Conservation (phyloP, 2,113 vertebrate species). For the Pangasianodon gigas region DNA sequence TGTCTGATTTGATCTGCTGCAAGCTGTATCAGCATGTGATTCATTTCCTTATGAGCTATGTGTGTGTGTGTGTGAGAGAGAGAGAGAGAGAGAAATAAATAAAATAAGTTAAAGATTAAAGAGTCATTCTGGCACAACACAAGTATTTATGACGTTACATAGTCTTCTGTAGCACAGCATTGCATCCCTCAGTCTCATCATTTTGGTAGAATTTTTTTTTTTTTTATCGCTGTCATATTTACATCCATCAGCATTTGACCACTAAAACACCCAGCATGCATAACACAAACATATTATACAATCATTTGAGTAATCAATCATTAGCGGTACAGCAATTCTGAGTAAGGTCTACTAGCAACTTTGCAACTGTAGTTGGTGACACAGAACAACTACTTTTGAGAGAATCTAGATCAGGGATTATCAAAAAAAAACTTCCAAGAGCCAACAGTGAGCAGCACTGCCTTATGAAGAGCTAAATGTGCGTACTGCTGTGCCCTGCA, state of each 20-base stretch:
- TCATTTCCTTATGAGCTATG: not conserved
- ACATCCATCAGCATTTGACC: no score
- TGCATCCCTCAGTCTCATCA: not conserved
- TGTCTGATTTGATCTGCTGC: constrained; percentile 28
- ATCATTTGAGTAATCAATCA: not conserved
- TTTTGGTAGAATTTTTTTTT: no score
- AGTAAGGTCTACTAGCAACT: not conserved
- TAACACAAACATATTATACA: not conserved
- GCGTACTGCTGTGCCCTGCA: not conserved
- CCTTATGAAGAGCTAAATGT: not conserved
- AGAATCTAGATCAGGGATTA: not conserved
- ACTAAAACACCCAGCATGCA: not conserved
- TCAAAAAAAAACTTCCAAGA: not conserved
- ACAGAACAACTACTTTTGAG: not conserved
- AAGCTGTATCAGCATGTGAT: constrained; percentile 43
- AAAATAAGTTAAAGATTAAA: not conserved
- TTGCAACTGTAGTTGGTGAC: not conserved
- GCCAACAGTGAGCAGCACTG: not conserved
- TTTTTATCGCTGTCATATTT: no score
- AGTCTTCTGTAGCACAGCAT: not conserved
- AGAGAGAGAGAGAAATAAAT: not conserved
- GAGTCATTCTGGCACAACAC: not conserved
- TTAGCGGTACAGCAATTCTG: not conserved
- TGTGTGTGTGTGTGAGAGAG: not conserved
- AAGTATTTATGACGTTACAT: not conserved